Percentiles rank a stretch among this genome's conserved stretches.
phyloP scores from a whole-genome alignment of 53 echinoderm and acorn worm species.

The Apostichopus leukothele region DNA sequence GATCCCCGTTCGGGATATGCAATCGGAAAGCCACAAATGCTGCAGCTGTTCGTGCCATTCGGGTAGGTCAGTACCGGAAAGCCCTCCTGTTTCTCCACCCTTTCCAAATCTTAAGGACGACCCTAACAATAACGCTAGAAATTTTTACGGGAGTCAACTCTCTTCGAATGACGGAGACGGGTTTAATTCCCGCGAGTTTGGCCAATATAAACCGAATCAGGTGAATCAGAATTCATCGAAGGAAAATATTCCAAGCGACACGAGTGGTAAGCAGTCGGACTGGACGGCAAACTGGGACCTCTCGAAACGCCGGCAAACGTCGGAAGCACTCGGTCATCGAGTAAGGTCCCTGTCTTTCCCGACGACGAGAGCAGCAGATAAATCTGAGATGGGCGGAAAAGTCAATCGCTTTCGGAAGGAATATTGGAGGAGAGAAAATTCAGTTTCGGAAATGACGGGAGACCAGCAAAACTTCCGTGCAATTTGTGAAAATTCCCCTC shows the following conservation, averaged over 20 bases:
- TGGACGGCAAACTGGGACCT: background rate
- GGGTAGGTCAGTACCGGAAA: background rate
- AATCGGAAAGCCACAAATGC: background rate
- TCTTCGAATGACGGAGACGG: background rate
- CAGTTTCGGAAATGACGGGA: too few species aligned
- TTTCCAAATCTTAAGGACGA: background rate
- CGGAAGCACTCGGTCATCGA: background rate
- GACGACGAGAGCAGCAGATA: background rate
- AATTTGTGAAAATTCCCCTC: too few species aligned
- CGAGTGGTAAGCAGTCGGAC: background rate
- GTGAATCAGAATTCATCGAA: background rate
- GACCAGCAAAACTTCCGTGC: too few species aligned
- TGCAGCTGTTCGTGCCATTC: slow-evolving; percentile 5
- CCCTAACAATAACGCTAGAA: background rate
- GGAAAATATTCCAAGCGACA: background rate
- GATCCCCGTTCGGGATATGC: background rate
- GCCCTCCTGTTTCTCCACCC: background rate
- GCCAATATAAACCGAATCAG: background rate
- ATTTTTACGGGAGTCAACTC: too few species aligned
- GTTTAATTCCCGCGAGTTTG: background rate
- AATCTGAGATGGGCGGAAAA: background rate
- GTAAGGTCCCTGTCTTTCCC: background rate
- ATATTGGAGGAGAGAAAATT: too few species aligned
- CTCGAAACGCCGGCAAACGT: background rate
- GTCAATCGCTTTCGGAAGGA: background rate